Conservation (phyloP, 2,797 vertebrate genomes). For the Argyrosomus regius region DNA sequence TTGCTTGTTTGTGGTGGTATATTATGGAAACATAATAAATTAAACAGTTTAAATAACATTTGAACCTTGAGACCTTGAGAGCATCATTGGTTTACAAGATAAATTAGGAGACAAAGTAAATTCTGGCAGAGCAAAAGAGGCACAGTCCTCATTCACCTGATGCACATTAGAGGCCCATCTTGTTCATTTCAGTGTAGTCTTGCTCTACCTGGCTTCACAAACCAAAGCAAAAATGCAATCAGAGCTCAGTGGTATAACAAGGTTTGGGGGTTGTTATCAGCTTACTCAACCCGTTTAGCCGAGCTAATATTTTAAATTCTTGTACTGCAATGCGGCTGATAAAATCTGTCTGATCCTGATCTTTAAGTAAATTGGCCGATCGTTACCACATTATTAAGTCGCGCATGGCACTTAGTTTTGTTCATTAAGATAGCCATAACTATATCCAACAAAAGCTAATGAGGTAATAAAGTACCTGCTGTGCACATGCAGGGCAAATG, state of each 20-base stretch:
- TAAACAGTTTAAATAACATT: background rate
- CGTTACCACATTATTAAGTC: conserved; percentile 1
- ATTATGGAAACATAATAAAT: background rate
- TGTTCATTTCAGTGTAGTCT: background rate
- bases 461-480: conserved; percentile 9
- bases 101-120: conserved; percentile 10
- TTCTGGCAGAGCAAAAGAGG: background rate
- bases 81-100: background rate
- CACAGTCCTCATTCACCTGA: conserved; percentile 12
- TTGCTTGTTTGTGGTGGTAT: background rate
- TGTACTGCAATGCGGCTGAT: background rate
- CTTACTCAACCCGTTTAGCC: background rate
- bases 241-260: background rate
- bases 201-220: background rate
- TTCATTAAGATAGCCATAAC: conserved; percentile 15
- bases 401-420: background rate
- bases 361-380: background rate
- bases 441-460: background rate
- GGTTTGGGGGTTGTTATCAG: background rate
- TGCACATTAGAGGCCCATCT: background rate
- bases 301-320: conserved; percentile 8
- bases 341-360: background rate
- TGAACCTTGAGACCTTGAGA: background rate
- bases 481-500: conserved; percentile 27
- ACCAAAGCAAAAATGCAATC: background rate